Evolutionary conservation across 2,888 invertebrate genomes (phyloP).

Genomic region (Leptinotarsa haldemani): DNA sequence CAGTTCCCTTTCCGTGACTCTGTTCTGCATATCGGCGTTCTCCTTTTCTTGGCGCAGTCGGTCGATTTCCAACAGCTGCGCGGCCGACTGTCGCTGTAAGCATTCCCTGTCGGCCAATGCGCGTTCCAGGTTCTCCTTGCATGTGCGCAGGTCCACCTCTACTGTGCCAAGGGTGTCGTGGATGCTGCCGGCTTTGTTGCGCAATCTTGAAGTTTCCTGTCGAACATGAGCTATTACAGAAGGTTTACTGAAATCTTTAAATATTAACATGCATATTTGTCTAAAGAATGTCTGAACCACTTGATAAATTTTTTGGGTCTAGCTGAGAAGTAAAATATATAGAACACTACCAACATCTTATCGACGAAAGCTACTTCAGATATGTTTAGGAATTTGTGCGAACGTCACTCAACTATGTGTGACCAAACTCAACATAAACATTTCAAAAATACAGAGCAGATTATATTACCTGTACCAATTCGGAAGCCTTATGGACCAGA

Average conservation of each 20-base stretch:
- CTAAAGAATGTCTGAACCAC: no score
- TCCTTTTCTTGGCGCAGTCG: conserved; percentile 84
- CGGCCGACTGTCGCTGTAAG: conserved; percentile 78
- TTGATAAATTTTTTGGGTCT: no score
- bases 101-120: conserved; percentile 78
- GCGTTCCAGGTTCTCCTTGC: conserved; percentile 75
- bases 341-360: no score
- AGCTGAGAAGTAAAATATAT: no score
- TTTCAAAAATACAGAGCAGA: no score
- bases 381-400: no score
- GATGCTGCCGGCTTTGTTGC: conserved; percentile 68
- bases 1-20: conserved; percentile 80
- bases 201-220: conserved; percentile 63
- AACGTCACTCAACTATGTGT: no score
- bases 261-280: no score
- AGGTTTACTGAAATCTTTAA: no score
- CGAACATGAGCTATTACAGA: conserved; percentile 1
- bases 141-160: conserved; percentile 76
- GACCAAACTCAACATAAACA: no score
- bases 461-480: conserved; percentile 75
- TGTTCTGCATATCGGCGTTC: conserved; percentile 76
- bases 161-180: conserved; percentile 72
- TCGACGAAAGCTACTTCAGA: no score
- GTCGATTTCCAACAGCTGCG: conserved; percentile 78
- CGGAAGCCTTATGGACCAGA: conserved; percentile 81